phyloP scores from a whole-genome alignment of 2,888 invertebrate genomes.

The Schrankia costaestrigalis region DNA sequence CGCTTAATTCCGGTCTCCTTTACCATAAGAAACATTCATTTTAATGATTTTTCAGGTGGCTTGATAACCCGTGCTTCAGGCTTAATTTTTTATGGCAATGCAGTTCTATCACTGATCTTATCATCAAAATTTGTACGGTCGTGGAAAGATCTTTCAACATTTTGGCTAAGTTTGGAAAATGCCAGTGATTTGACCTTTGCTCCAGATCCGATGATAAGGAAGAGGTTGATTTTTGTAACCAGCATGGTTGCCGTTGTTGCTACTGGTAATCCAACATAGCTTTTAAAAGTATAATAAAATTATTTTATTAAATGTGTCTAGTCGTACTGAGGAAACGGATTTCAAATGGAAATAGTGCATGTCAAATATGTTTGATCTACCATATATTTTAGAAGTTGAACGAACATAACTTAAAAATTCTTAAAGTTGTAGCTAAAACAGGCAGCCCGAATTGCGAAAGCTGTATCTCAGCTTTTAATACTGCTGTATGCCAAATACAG shows the following conservation, averaged over 20 bases:
- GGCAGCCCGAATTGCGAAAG: no score
- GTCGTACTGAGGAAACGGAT: neutral
- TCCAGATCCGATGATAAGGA: constrained; percentile 43
- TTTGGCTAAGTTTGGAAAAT: constrained; percentile 49
- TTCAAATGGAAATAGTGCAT: neutral
- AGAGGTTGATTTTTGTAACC: constrained; percentile 40
- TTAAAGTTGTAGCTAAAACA: no score
- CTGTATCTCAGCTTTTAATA: no score
- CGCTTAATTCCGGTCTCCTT: no score
- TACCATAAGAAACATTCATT: neutral
- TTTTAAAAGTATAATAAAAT: no score
- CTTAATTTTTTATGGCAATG: constrained; percentile 78
- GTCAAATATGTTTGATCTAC: no score
- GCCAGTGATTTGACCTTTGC: constrained; percentile 35
- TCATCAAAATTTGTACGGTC: constrained; percentile 64
- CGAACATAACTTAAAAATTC: no score
- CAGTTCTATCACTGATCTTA: constrained; percentile 70
- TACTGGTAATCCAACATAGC: constrained; percentile 27
- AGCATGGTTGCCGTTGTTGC: constrained; percentile 44
- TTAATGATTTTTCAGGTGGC: constrained; percentile 39
- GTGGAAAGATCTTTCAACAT: constrained; percentile 46
- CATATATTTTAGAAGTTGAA: no score
- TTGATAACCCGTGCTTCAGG: constrained; percentile 57
- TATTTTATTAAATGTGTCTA: no score
- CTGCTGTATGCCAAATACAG: no score